Percentiles rank a stretch among this genome's conserved stretches.
These are phyloP conservation scores for Leptinotarsa haldemani DNA, from an alignment of 2,888 invertebrate genomes.

Conservation along the genomic window DNA sequence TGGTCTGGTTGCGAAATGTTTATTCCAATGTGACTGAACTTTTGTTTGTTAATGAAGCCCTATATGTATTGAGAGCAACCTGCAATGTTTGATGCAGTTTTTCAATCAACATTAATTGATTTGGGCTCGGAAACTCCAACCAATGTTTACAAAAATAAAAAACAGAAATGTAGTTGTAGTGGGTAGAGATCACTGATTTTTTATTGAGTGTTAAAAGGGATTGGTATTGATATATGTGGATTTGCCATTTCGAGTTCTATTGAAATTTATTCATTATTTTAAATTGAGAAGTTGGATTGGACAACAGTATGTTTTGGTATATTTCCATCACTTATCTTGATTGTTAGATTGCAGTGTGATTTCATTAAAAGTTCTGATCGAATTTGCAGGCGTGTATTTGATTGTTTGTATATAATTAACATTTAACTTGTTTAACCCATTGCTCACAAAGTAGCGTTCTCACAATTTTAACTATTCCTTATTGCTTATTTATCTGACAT, in stretches of 20 bases:
- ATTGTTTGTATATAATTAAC: too few species aligned
- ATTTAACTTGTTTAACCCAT: too few species aligned
- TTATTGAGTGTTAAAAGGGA: background rate
- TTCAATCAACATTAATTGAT: conserved; percentile 18
- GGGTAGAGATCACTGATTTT: background rate
- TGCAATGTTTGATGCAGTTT: conserved; percentile 30
- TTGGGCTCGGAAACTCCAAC: background rate
- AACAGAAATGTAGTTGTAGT: background rate
- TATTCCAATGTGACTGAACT: background rate
- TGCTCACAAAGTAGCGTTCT: too few species aligned
- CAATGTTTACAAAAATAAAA: background rate
- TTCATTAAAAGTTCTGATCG: too few species aligned
- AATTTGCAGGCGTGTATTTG: too few species aligned
- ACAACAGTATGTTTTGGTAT: too few species aligned
- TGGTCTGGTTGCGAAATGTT: background rate
- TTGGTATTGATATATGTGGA: background rate
- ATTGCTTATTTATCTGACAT: too few species aligned
- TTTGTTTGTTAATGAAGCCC: background rate
- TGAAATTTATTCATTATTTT: too few species aligned
- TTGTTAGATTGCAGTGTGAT: too few species aligned
- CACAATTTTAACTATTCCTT: too few species aligned
- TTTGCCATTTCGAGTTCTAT: background rate
- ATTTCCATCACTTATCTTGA: too few species aligned
- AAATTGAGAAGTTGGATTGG: too few species aligned
- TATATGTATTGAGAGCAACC: conserved; percentile 22